Conservation (phyloP, 2,113 vertebrate genomes). For the Nesogale talazaci region DNA sequence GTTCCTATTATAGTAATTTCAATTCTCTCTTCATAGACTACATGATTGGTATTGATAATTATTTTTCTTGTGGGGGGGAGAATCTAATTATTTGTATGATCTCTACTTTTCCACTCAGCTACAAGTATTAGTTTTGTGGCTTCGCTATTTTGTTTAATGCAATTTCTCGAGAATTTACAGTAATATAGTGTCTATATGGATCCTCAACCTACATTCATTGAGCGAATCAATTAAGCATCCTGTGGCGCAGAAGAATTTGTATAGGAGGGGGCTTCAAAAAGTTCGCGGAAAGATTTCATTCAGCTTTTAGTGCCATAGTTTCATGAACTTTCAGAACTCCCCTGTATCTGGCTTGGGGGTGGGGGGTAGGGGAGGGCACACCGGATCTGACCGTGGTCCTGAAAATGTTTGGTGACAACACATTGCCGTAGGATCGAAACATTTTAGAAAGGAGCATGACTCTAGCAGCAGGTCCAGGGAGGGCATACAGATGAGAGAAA, state of each 20-base stretch:
- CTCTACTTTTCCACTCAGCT: background rate
- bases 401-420: conserved; percentile 36
- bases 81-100: background rate
- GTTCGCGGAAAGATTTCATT: no score
- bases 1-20: background rate
- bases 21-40: background rate
- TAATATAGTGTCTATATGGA: background rate
- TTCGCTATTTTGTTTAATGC: background rate
- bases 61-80: background rate
- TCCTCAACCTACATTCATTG: background rate
- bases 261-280: no score
- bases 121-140: background rate
- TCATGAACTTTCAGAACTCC: no score
- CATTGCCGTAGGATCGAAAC: background rate
- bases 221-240: background rate
- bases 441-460: background rate
- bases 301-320: no score
- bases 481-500: background rate
- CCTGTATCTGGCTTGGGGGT: background rate
- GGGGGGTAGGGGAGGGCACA: fast-evolving
- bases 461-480: background rate
- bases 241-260: background rate
- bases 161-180: background rate
- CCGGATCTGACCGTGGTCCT: conserved; percentile 75
- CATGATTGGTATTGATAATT: background rate